phyloP scores from a whole-genome alignment of 2,888 invertebrate genomes.

The Agapostemon virescens region DNA sequence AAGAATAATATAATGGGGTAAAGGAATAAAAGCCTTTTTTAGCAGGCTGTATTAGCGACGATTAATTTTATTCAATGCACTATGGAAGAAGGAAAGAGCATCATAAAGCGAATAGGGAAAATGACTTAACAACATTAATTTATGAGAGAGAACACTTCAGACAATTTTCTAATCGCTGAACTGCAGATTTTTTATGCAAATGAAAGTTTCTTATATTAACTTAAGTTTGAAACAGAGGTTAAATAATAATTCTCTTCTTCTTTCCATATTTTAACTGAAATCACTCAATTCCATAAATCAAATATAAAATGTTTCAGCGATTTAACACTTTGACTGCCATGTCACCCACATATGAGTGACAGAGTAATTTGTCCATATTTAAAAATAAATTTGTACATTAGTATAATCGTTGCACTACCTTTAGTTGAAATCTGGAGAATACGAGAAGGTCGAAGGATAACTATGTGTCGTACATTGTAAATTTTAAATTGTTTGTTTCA shows the following conservation, averaged over 20 bases:
- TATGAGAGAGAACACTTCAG: not conserved
- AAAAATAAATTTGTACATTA: too few species aligned
- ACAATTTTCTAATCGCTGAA: not conserved
- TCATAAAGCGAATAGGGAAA: not conserved
- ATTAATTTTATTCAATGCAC: not conserved
- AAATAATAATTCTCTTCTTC: not conserved
- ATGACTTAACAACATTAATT: not conserved
- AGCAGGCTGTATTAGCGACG: not conserved
- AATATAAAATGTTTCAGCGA: too few species aligned
- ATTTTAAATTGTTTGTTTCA: too few species aligned
- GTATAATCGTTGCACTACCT: too few species aligned
- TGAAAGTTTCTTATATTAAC: not conserved
- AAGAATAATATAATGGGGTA: constrained; percentile 33
- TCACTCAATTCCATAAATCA: not conserved
- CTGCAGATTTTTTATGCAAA: not conserved
- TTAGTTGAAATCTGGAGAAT: too few species aligned
- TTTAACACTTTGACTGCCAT: too few species aligned
- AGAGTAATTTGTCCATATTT: too few species aligned
- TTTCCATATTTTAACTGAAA: not conserved
- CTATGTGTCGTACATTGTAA: too few species aligned
- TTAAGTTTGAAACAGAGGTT: not conserved
- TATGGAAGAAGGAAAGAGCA: not conserved
- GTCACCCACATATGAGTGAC: too few species aligned
- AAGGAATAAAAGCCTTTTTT: constrained; percentile 5
- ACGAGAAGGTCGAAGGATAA: too few species aligned